Conservation (phyloP, 2,113 vertebrate genomes). For the Cricetomys ansorgei region DNA sequence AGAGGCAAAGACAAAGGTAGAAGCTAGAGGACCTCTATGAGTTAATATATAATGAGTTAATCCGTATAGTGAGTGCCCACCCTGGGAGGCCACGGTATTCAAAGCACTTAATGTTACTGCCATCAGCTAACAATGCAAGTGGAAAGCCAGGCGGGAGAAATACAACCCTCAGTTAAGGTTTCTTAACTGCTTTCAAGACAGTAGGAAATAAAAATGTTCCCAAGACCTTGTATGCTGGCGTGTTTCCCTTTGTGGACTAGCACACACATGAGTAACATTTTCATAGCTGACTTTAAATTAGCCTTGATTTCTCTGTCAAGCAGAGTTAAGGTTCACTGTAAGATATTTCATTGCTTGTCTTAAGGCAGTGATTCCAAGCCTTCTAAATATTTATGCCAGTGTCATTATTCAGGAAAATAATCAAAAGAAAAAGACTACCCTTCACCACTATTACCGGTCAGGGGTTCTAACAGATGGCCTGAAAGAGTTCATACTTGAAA, state of each 20-base stretch:
- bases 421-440: background rate
- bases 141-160: background rate
- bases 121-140: background rate
- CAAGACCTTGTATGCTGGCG: background rate
- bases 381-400: conserved; percentile 11
- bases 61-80: background rate
- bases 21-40: no score
- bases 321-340: background rate
- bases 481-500: conserved; percentile 17
- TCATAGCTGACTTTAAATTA: background rate
- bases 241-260: conserved; percentile 38
- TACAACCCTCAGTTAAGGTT: background rate
- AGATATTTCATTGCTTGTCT: background rate
- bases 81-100: background rate
- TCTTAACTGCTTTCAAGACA: conserved; percentile 14
- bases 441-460: background rate
- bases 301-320: conserved; percentile 21
- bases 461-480: background rate
- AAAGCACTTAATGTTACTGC: background rate
- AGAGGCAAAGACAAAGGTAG: background rate
- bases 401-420: background rate
- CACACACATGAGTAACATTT: background rate
- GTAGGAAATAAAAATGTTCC: conserved; percentile 26
- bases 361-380: background rate
- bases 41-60: no score